phyloP scores from a whole-genome alignment of 2,113 vertebrate genomes.

The Illadopsis cleaveri region DNA sequence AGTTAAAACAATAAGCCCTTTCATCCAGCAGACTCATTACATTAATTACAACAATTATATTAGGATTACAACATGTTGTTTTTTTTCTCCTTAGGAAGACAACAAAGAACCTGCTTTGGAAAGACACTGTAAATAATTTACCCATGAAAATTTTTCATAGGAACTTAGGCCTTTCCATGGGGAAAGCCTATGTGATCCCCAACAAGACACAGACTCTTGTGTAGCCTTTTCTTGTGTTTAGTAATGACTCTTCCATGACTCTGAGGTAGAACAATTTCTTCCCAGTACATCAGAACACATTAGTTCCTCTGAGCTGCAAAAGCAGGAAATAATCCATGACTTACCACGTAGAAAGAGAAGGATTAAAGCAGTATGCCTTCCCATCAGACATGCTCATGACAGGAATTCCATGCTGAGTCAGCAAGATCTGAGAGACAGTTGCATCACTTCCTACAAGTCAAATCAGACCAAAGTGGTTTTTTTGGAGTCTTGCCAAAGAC shows the following conservation, averaged over 20 bases:
- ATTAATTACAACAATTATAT: background rate
- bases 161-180: background rate
- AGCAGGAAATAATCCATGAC: background rate
- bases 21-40: background rate
- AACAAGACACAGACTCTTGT: background rate
- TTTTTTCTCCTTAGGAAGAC: background rate
- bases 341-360: slow-evolving; percentile 88
- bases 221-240: background rate
- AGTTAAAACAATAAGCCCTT: background rate
- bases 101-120: background rate
- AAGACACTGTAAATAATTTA: background rate
- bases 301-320: background rate
- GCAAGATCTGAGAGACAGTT: slow-evolving; percentile 88
- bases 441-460: slow-evolving; percentile 81
- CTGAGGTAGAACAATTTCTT: background rate
- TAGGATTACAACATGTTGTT: background rate
- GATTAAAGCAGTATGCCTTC: slow-evolving; percentile 94
- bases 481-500: background rate
- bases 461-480: background rate
- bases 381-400: slow-evolving; percentile 92
- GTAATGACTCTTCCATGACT: background rate
- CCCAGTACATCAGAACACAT: background rate
- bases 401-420: slow-evolving; percentile 94
- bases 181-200: background rate
- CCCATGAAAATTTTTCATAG: background rate